Evolutionary conservation across 1,140 invertebrate genomes (phyloP), one percentile per base, ranked within the genome.

Genomic region (Brachionus angularis): DNA sequence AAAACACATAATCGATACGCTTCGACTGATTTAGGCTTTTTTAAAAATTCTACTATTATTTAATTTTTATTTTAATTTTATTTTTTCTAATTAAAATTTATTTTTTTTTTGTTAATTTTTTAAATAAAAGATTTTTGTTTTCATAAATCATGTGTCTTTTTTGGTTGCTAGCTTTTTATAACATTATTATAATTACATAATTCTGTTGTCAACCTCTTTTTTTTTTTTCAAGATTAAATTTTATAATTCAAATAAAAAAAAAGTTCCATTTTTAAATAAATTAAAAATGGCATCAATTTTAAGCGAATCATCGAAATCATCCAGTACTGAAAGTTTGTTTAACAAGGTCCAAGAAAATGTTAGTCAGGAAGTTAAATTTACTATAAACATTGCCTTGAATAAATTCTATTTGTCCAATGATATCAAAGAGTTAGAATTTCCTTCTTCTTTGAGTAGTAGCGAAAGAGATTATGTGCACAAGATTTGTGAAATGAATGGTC

Each of bases 381-480:
- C 53, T 23, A 58, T 58, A 23, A 58, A 58, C 23, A 23, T 58
- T 36, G 53, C 39, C 16, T 23, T 58, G 12, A 58, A 58, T 23
- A 39, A 58, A 23, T 58, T 58, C 36, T 39, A 14, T 10, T 14
- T 5, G 21, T 12, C 16, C 16, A 42, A 42, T 23, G 39, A 58
- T 5, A 58, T 23, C 25, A 58, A 36, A 85, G 84, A 84, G 72
- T 72, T 83, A 25, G 81, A 84, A 74, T 89, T 90, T 80, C 88
- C 89, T 25, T 88, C 88, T 5, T 89, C 88, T 7, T 84, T 91
- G 36, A 88, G 85, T 21, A 85, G 87, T 1, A 85, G 86, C 73
- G 88, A 91, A 76, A 83, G 89, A 77, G 88, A 86, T n/a, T 90
- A 89, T 76, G 85, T 91, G 55, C 89, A 91, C 78, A 81, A 85